Evolutionary conservation across 2,113 vertebrate species (phyloP), one percentile per base, ranked within the genome.

Genomic region (Cyanocitta stelleri): DNA sequence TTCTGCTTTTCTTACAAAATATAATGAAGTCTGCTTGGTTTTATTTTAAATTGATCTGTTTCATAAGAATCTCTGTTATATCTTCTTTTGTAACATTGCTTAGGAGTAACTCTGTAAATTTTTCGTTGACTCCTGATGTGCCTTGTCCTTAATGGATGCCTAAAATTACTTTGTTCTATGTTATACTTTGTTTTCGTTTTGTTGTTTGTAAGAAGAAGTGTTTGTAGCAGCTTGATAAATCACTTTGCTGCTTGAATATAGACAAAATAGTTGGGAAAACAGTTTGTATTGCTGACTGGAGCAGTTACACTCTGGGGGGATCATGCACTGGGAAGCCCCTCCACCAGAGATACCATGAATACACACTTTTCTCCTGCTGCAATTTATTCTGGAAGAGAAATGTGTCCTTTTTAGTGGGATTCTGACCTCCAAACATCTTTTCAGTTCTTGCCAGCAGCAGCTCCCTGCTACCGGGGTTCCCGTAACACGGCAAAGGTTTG

Each of bases 381-480:
- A 24, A 17, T 76, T 82, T 69, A 74, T 6, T 62, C 30, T 90
- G 54, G 51, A 83, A 71, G 67, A 82, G 37, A 87, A 81, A 1
- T 30, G 13, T 48, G 12, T n/a, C 80, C 44, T 69, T 86, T 59
- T 43, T 79, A 33, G 18, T 86, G 81, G 43, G 33, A 54, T 75
- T 89, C 66, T 96, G 69, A 90, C 56, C 71, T 90, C 35, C 22
- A 35, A 61, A 62, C 52, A 54, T 76, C n/a, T 13, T 73, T 59
- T 93, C 97, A 99, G 99, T 93, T 97, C 97, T 79, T 99, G 98
- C 96, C 99, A 99, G 88, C 98, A 99, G 90, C 98, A 99, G 97
- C 99, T 99, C n/a, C 99, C 99, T 41, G 99, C 97, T 19, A 99
- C 99, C 0, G 99, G 99, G 0, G 99, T 99, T n/a, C 98, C 99